Percentiles rank a stretch among this genome's conserved stretches.
These are phyloP conservation scores for Coranthus polyacanthus DNA, from an alignment of 2,797 vertebrate species.

Conservation along the genomic window DNA sequence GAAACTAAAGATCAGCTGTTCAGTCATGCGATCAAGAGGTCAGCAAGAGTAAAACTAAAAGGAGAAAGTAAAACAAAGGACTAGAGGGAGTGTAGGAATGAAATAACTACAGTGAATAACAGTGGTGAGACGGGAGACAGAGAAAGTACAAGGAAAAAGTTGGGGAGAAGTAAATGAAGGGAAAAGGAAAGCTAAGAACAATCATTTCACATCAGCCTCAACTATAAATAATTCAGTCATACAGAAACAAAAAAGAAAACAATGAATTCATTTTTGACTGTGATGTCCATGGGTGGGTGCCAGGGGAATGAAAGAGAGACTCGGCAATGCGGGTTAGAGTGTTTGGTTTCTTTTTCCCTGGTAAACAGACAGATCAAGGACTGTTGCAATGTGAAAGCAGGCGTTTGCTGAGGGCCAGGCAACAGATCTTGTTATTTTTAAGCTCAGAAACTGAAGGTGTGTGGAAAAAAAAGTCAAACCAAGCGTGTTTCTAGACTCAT, in stretches of 20 bases:
- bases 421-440: constrained; percentile 38
- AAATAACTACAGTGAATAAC: constrained; percentile 9
- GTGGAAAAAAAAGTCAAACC: not conserved
- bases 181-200: constrained; percentile 49
- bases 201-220: constrained; percentile 59
- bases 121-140: constrained; percentile 15
- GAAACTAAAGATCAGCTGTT: not conserved
- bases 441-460: constrained; percentile 19
- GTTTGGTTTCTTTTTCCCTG: constrained; percentile 60
- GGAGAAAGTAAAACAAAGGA: constrained; percentile 13
- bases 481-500: constrained; percentile 13
- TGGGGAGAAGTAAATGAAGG: constrained; percentile 49
- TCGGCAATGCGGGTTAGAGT: constrained; percentile 46
- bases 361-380: constrained; percentile 65
- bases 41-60: constrained; percentile 17
- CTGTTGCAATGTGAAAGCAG: constrained; percentile 37
- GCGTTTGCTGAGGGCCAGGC: constrained; percentile 48
- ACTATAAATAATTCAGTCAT: constrained; percentile 78
- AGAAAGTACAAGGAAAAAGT: constrained; percentile 14
- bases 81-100: constrained; percentile 1
- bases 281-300: constrained; percentile 57
- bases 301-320: constrained; percentile 53
- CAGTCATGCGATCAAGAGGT: not conserved
- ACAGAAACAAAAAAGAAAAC: constrained; percentile 68
- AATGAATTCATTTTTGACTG: constrained; percentile 67